Percentiles rank a stretch among this genome's conserved stretches.
Evolutionary conservation across 2,797 vertebrate genomes (phyloP).

Genomic region (Pitangus sulphuratus): DNA sequence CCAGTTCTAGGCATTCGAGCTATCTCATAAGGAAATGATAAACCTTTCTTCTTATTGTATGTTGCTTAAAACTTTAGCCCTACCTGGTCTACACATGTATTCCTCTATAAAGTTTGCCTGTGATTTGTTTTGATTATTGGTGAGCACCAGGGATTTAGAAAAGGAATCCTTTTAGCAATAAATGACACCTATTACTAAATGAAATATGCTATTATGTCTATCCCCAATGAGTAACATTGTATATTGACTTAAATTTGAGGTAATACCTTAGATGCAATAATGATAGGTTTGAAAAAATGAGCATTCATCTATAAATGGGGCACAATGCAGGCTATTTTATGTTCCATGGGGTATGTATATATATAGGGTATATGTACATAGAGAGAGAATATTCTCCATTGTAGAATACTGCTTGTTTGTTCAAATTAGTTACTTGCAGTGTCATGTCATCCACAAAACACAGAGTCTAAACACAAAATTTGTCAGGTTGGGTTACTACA

Average conservation of each 20-base stretch:
- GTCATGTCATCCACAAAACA: not conserved
- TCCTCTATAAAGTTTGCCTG: not conserved
- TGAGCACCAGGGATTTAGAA: not conserved
- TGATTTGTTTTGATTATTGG: not conserved
- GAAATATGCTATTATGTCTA: not conserved
- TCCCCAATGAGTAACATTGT: not conserved
- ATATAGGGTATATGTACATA: rapidly evolving
- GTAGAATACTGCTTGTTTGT: not conserved
- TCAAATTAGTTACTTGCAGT: not conserved
- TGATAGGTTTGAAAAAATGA: not conserved
- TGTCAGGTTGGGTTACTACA: not conserved
- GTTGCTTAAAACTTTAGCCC: not conserved
- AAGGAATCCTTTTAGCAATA: not conserved
- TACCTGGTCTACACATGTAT: not conserved
- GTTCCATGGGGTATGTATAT: not conserved
- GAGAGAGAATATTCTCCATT: not conserved
- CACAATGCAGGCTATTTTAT: not conserved
- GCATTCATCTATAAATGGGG: not conserved
- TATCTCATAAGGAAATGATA: not conserved
- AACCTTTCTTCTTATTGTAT: not conserved
- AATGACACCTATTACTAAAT: not conserved
- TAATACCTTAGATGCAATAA: not conserved
- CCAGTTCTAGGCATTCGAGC: not conserved
- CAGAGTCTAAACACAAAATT: not conserved
- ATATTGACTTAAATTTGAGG: not conserved